These are phyloP conservation scores for Mycteria americana DNA, from an alignment of 2,797 vertebrate genomes.

Conservation along the genomic window DNA sequence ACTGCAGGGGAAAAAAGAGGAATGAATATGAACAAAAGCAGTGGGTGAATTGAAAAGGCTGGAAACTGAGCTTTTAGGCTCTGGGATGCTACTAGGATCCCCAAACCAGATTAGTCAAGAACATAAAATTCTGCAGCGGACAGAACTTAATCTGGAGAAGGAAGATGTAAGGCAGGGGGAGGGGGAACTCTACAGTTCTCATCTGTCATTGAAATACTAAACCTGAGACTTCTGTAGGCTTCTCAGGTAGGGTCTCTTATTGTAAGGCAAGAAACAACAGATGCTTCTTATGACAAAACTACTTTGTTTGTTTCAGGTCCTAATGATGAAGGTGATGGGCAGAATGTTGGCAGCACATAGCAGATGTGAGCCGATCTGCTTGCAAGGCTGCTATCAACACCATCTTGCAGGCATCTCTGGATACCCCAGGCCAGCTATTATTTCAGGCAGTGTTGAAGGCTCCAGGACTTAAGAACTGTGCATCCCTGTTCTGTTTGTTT, in stretches of 20 bases:
- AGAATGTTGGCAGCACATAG: constrained; percentile 95
- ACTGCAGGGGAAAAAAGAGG: neutral
- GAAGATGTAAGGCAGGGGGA: neutral
- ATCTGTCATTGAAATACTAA: neutral
- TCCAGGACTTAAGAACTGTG: constrained; percentile 82
- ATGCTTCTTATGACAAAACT: neutral
- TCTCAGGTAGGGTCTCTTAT: neutral
- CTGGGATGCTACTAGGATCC: neutral
- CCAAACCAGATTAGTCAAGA: neutral
- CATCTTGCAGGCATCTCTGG: constrained; percentile 81
- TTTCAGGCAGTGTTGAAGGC: constrained; percentile 80
- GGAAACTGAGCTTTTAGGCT: neutral
- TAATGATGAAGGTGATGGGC: constrained; percentile 86
- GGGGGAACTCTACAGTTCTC: neutral
- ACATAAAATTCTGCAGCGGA: neutral
- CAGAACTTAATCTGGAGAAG: neutral
- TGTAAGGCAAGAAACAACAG: neutral
- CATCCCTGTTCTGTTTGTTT: constrained; percentile 84
- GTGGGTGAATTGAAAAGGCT: neutral
- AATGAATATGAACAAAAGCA: neutral
- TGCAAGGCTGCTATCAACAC: constrained; percentile 81
- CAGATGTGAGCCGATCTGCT: constrained; percentile 73
- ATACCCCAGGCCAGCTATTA: constrained; percentile 83
- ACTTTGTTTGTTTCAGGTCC: constrained; percentile 77
- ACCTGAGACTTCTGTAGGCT: neutral